These are phyloP conservation scores for Aleiodes testaceus DNA, from an alignment of 2,888 invertebrate genomes.

Conservation along the genomic window DNA sequence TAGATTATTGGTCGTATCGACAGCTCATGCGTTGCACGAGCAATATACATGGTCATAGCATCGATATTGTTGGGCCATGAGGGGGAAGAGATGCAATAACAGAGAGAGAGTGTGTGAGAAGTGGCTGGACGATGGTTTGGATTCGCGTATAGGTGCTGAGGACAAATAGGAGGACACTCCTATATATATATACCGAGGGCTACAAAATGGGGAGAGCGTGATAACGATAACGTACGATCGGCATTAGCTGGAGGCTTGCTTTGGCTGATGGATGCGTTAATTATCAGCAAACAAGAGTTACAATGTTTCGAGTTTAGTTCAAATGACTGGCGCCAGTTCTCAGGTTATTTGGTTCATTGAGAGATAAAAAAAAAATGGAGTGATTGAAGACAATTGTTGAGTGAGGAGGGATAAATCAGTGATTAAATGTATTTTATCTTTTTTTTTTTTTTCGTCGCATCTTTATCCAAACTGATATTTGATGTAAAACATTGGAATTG, in stretches of 20 bases:
- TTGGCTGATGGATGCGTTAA: conserved; percentile 73
- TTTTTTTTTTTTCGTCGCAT: background rate
- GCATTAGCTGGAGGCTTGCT: conserved; percentile 73
- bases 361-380: background rate
- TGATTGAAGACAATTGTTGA: background rate
- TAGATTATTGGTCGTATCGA: conserved; percentile 73
- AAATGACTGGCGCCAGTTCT: conserved; percentile 18
- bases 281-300: conserved; percentile 73
- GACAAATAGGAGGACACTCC: conserved; percentile 40
- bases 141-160: conserved; percentile 46
- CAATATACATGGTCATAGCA: conserved; percentile 37
- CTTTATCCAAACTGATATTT: conserved; percentile 21
- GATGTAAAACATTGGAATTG: conserved; percentile 22
- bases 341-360: conserved; percentile 2
- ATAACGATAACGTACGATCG: conserved; percentile 74
- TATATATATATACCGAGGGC: conserved; percentile 46
- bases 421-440: background rate
- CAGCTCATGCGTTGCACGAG: conserved; percentile 60
- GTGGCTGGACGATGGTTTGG: conserved; percentile 43
- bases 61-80: conserved; percentile 38
- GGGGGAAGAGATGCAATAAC: conserved; percentile 32
- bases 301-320: conserved; percentile 64
- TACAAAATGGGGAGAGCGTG: conserved; percentile 71
- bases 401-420: background rate
- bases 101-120: conserved; percentile 31